A percentile compares a stretch with the other conserved stretches of the same genome.
Evolutionary conservation across 2,113 vertebrate species (phyloP).

Genomic region (Tringa solitaria): DNA sequence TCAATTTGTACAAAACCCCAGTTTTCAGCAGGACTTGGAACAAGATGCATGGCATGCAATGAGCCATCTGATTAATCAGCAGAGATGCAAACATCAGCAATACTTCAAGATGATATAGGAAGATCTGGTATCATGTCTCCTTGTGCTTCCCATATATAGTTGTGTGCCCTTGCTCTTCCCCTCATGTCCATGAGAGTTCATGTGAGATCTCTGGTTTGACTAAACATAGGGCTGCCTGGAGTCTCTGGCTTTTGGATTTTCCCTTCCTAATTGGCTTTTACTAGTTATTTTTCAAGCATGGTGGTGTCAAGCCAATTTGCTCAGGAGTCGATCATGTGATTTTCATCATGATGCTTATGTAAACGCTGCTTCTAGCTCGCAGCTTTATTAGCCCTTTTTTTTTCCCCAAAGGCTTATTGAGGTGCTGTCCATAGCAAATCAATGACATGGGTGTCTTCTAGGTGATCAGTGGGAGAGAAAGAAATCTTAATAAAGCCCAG

Average conservation of each 20-base stretch:
- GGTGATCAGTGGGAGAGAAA: neutral
- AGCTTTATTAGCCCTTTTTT: neutral
- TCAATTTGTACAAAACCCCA: neutral
- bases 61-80: constrained; percentile 28
- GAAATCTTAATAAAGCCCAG: neutral
- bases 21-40: neutral
- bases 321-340: neutral
- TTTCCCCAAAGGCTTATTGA: neutral
- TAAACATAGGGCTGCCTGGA: neutral
- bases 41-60: constrained; percentile 7
- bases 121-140: neutral
- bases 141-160: constrained; percentile 43
- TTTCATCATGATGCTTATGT: neutral
- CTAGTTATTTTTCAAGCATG: constrained; percentile 5
- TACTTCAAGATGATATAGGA: constrained; percentile 15
- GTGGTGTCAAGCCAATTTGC: constrained; percentile 27
- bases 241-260: neutral
- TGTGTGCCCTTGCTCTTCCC: constrained; percentile 18
- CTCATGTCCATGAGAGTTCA: neutral
- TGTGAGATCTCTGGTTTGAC: constrained; percentile 1
- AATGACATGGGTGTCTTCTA: neutral
- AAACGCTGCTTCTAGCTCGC: neutral
- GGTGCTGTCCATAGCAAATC: neutral
- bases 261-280: constrained; percentile 23
- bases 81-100: constrained; percentile 36